Base-by-base conservation (phyloP, 1,140 invertebrate species). In the Bicyclus anynana region DNA sequence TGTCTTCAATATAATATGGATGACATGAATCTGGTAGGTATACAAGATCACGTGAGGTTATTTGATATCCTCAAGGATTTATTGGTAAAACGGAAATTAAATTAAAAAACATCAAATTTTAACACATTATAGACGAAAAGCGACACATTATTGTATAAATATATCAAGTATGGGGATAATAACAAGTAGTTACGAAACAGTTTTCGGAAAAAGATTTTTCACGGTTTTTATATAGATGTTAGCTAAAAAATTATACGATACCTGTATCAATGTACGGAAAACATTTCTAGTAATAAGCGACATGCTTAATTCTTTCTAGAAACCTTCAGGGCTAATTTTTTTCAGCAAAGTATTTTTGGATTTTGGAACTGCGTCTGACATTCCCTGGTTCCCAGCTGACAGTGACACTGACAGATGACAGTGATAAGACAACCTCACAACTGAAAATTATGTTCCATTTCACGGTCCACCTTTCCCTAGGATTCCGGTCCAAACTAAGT, bases 241-340 rank as follows among this genome's bases (percentile, higher is more conserved):
- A 16, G 2, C 7, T 20, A 33, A 42, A 14, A 18, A 20, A 23
- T 40, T 27, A 47, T 13, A 60, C 38, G 16, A 37, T 62, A 87
- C 84, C 84, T 87, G 84, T 17, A 77, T 48, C 29, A 87, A 59
- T 20, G 80, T 69, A 52, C 84, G 74, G 46, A 80, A 75, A 55
- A 84, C 50, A 56, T 85, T 87, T 67, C 82, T 79, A 42, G 69
- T 73, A 51, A 87, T 78, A 23, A 84, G 57, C 46, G 84, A 79
- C 84, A 85, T 82, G 49, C 59, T 60, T 53, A 58, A 44, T 42
- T 27, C 47, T 23, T 10, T 14, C 29, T 51, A n/a, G 53, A 73
- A 68, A 72, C 60, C 59, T 69, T 70, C 54, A 16, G 75, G 69
- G 59, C 59, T 72, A 74, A 70, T 67, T 74, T 59, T 74, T 59